A percentile compares a stretch with the other conserved stretches of the same genome.
Conservation (phyloP, 2,888 invertebrate species). For the Tridacna gigas region DNA sequence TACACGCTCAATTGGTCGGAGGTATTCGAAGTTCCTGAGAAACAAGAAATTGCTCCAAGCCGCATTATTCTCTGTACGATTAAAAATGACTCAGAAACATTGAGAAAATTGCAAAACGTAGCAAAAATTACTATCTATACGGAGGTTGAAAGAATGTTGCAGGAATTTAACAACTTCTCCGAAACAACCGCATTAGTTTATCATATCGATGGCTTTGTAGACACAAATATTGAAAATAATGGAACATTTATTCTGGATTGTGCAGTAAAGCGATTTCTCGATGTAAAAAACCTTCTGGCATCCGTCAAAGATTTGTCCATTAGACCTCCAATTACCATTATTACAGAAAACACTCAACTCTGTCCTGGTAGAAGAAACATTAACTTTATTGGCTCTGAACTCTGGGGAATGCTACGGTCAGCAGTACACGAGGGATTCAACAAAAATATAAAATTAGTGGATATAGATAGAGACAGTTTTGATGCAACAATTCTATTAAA, state of each 20-base stretch:
- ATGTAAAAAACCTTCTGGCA: background rate
- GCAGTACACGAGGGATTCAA: conserved; percentile 22
- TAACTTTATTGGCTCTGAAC: conserved; percentile 46
- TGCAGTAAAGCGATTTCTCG: background rate
- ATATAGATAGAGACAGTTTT: conserved; percentile 21
- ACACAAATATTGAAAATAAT: background rate
- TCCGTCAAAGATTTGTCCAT: background rate
- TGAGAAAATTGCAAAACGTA: background rate
- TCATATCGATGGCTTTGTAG: background rate
- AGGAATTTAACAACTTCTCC: background rate
- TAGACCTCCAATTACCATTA: conserved; percentile 22
- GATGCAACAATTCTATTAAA: background rate
- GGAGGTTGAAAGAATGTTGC: background rate
- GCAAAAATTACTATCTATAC: background rate
- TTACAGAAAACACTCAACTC: conserved; percentile 48
- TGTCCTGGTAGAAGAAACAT: background rate
- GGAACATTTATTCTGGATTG: background rate
- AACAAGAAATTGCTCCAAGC: too few relatives aligned
- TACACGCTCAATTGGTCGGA: background rate
- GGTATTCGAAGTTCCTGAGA: background rate
- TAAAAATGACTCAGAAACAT: background rate
- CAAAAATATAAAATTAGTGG: conserved; percentile 30
- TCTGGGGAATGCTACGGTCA: conserved; percentile 63
- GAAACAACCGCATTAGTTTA: background rate
- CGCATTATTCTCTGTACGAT: background rate